Conservation (phyloP, 2,113 vertebrate species). For the Labeo rohita region DNA sequence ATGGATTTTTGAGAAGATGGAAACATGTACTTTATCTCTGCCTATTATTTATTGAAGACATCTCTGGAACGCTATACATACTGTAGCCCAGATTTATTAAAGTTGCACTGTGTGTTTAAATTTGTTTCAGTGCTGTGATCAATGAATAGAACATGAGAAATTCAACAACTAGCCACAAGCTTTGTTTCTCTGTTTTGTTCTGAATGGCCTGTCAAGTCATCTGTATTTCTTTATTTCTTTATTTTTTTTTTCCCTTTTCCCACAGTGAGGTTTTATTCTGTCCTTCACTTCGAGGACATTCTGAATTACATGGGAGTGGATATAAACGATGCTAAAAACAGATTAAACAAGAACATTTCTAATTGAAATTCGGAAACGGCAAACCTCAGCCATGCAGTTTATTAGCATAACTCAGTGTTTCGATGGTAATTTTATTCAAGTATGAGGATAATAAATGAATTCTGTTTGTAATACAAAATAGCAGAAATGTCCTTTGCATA, state of each 20-base stretch:
- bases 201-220: neutral
- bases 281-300: neutral
- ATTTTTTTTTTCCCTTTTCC: neutral
- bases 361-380: conserved; percentile 4
- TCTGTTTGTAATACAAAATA: conserved; percentile 30
- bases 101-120: neutral
- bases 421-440: conserved; percentile 49
- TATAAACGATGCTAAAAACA: neutral
- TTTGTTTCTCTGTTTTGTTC: neutral
- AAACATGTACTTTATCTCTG: neutral
- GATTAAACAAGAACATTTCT: conserved; percentile 19
- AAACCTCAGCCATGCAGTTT: conserved; percentile 3
- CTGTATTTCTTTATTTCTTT: neutral
- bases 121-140: neutral
- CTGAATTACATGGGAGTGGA: neutral
- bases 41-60: neutral
- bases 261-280: neutral
- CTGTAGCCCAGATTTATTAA: neutral
- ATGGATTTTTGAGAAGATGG: neutral
- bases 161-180: neutral
- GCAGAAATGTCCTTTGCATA: conserved; percentile 11
- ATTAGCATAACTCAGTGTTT: conserved; percentile 39
- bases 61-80: neutral
- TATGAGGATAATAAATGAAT: conserved; percentile 29
- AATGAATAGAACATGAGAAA: neutral